Conservation (phyloP, 2,113 vertebrate genomes). For the Phylloscopus trochilus region DNA sequence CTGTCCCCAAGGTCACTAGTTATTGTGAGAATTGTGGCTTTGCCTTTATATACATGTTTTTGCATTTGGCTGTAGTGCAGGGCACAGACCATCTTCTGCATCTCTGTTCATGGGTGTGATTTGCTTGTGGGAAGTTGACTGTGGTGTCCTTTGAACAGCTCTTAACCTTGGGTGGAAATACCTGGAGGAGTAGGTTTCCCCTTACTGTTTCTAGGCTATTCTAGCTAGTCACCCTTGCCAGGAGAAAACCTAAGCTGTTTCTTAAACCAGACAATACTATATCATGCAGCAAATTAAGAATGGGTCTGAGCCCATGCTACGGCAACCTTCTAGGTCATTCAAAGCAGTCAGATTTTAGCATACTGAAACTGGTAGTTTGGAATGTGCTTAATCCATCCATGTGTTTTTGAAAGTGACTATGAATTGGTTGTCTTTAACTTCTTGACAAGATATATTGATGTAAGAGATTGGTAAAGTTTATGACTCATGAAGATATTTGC, state of each 20-base stretch:
- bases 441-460: neutral
- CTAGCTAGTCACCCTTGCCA: neutral
- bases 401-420: neutral
- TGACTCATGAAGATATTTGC: neutral
- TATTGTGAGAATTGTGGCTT: neutral
- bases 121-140: fast-evolving
- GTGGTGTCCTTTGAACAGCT: neutral
- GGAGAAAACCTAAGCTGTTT: neutral
- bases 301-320: neutral
- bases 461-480: neutral
- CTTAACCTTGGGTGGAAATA: neutral
- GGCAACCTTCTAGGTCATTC: neutral
- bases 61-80: neutral
- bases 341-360: neutral
- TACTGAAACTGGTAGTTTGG: neutral
- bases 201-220: neutral
- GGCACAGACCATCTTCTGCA: fast-evolving
- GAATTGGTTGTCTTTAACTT: slow-evolving; percentile 4
- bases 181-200: neutral
- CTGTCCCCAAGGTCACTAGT: neutral
- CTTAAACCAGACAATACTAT: neutral
- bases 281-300: neutral
- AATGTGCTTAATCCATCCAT: neutral
- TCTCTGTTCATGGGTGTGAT: fast-evolving
- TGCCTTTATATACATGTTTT: neutral